Evolutionary conservation across 2,888 invertebrate genomes (phyloP).

Genomic region (Chrysodeixis includens): DNA sequence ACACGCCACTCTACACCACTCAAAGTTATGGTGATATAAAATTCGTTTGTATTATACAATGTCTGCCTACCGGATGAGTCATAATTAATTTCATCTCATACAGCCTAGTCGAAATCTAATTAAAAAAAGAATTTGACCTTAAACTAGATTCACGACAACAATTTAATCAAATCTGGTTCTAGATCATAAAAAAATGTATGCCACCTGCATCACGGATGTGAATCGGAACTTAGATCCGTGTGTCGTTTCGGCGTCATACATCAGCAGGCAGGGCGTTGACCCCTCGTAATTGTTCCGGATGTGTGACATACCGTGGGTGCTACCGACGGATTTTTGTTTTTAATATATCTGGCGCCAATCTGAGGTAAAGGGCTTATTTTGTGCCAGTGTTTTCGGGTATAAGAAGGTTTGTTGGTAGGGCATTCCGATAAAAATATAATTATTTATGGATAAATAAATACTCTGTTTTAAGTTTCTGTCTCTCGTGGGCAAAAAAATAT

Average conservation of each 20-base stretch:
- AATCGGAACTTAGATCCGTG: conserved; percentile 56
- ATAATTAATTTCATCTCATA: too few relatives aligned
- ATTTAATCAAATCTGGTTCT: background rate
- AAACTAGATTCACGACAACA: background rate
- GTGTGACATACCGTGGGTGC: conserved; percentile 71
- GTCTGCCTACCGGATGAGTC: too few relatives aligned
- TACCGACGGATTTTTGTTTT: conserved; percentile 51
- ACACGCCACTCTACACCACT: too few relatives aligned
- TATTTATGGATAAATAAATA: too few relatives aligned
- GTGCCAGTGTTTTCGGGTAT: background rate
- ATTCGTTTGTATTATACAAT: too few relatives aligned
- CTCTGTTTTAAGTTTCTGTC: too few relatives aligned
- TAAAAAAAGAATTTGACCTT: background rate
- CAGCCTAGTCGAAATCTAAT: background rate
- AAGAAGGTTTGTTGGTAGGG: background rate
- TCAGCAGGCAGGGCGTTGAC: conserved; percentile 72
- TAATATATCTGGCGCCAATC: conserved; percentile 40
- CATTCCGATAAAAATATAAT: too few relatives aligned
- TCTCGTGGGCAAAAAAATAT: too few relatives aligned
- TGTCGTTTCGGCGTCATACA: conserved; percentile 77
- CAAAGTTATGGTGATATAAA: too few relatives aligned
- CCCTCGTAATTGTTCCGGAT: conserved; percentile 80
- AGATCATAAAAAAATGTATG: background rate
- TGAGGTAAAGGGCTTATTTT: conserved; percentile 19
- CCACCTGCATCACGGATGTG: conserved; percentile 37